These are phyloP conservation scores for Babyrousa celebensis DNA, from an alignment of 2,797 vertebrate species.

Conservation along the genomic window DNA sequence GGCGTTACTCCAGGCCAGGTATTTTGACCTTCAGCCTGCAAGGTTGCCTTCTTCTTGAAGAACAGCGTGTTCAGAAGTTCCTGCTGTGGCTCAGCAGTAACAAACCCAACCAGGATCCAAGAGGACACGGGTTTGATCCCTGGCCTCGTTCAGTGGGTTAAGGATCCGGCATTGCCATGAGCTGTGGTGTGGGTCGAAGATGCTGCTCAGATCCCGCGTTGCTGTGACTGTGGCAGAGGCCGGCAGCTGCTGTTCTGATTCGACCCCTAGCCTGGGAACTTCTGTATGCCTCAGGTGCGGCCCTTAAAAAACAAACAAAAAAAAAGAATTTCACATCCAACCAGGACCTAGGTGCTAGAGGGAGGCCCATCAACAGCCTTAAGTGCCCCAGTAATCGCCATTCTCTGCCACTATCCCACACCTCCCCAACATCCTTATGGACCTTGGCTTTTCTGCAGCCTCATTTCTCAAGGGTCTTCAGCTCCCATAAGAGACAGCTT, in stretches of 20 bases:
- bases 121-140: too few species aligned
- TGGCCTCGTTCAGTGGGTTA: too few species aligned
- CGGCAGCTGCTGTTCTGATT: too few species aligned
- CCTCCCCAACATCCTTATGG: background rate
- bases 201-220: too few species aligned
- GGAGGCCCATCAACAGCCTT: background rate
- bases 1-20: background rate
- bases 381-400: accelerated
- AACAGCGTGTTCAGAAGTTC: background rate
- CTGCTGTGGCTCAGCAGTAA: too few species aligned
- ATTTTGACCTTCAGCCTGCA: conserved; percentile 9
- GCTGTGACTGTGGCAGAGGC: too few species aligned
- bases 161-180: too few species aligned
- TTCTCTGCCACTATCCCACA: background rate
- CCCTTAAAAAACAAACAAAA: too few species aligned
- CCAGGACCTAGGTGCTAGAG: background rate
- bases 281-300: too few species aligned
- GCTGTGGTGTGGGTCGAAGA: too few species aligned
- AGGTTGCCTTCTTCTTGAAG: background rate
- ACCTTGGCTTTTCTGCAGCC: background rate
- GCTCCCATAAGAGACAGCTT: background rate
- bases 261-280: too few species aligned
- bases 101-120: too few species aligned
- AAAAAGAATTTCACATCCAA: background rate
- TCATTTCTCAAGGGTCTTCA: background rate